Evolutionary conservation across 2,888 invertebrate genomes (phyloP), one percentile per base, ranked within the genome.

Genomic region (Leucozona laternaria): DNA sequence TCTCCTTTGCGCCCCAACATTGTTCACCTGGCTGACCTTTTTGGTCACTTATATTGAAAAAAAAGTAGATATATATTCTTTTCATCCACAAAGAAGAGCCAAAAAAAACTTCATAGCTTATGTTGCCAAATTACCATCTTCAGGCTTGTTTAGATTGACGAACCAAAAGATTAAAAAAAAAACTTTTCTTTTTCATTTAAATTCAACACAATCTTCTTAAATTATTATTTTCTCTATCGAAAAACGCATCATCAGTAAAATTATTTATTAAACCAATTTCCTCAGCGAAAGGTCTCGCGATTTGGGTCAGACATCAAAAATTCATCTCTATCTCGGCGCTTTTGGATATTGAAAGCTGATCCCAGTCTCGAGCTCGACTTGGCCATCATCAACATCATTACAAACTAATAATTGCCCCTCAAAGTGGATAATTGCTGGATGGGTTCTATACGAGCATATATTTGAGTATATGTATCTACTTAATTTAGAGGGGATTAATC

Each of bases 391-490:
- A 50, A 34, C 53, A 28, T 73, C 76, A 76, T 70, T 81, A 73
- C 78, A 68, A 68, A 70, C 79, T 79, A 71, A 84, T 84, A 84
- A 84, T 84, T 84, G 79, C 79, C 79, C 37, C 50, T 50, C 58
- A 84, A 84, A 84, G 70, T 84, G 84, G 84, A 79, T 84, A 84
- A 84, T 84, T 84, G 79, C 43, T 68, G 58, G 64, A 48, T 37
- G 7, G 66, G 48, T 72, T 78, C 53, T 55, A 58, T 15, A 25
- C 17, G 37, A 22, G 50, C 22, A 53, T 31, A 37, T 37, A 50
- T n/a, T n/a, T n/a, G 22, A 37, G 53, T 68, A 68, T 57, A 55
- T 45, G 53, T 68, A 68, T 57, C 62, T 45, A 31, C 62, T 75
- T 75, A 75, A 84, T 70, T 50, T 73, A 22, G 40, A 13, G 57